Conservation (phyloP, 2,113 vertebrate species). For the Microtus montanus region DNA sequence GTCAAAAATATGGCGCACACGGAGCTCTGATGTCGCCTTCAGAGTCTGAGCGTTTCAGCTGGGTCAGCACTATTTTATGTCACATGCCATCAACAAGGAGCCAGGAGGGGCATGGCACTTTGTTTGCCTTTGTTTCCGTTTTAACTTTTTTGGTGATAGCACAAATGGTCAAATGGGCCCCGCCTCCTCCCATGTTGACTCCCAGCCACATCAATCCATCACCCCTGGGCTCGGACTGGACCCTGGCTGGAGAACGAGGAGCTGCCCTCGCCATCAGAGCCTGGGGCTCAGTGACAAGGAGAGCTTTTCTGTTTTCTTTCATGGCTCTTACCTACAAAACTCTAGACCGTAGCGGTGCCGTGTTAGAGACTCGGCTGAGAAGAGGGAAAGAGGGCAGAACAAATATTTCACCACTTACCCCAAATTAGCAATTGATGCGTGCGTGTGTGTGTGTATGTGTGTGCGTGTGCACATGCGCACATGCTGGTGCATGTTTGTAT, state of each 20-base stretch:
- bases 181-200: not conserved
- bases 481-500: not conserved
- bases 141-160: slow-evolving; percentile 28
- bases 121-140: slow-evolving; percentile 47
- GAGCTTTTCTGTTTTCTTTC: not conserved
- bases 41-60: slow-evolving; percentile 85
- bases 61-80: slow-evolving; percentile 84
- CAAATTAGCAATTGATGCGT: not conserved
- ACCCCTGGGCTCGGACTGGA: not conserved
- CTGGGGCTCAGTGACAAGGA: not conserved
- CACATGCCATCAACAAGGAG: slow-evolving; percentile 68
- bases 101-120: not conserved
- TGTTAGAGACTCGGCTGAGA: not conserved
- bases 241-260: not conserved
- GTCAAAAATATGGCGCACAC: slow-evolving; percentile 83
- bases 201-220: not conserved
- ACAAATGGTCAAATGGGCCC: not conserved
- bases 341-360: not conserved
- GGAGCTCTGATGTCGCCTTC: slow-evolving; percentile 84
- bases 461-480: accelerated
- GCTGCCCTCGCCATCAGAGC: not conserved
- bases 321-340: not conserved
- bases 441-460: too few relatives aligned
- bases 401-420: not conserved
- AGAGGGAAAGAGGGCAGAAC: not conserved